Conservation (phyloP, 1,140 invertebrate genomes). For the Cydia fagiglandana region DNA sequence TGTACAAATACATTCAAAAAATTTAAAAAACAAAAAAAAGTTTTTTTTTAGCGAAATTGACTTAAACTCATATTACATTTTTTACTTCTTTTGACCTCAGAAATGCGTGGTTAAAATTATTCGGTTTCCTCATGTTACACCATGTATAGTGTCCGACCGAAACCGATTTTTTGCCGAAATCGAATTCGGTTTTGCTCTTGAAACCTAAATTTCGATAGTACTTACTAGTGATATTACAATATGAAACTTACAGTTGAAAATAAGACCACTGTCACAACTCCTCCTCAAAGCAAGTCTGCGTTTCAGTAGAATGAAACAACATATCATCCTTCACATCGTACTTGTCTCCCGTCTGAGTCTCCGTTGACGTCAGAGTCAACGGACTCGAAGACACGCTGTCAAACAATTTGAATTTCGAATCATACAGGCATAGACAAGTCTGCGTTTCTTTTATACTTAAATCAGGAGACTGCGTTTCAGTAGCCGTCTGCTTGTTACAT, state of each 20-base stretch:
- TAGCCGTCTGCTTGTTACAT: conserved; percentile 60
- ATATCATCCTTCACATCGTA: conserved; percentile 45
- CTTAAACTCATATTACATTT: too few relatives aligned
- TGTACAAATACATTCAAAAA: too few relatives aligned
- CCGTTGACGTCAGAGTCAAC: conserved; percentile 52
- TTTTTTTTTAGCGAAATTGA: too few relatives aligned
- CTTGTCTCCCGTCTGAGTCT: conserved; percentile 60
- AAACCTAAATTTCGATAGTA: too few relatives aligned
- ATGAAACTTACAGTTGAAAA: neutral
- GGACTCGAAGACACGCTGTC: conserved; percentile 57
- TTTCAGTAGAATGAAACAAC: conserved; percentile 54
- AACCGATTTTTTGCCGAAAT: too few relatives aligned
- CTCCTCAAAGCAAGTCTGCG: conserved; percentile 61
- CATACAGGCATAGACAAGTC: conserved; percentile 61
- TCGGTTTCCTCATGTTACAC: too few relatives aligned
- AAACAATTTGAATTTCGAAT: conserved; percentile 47
- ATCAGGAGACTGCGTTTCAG: conserved; percentile 61
- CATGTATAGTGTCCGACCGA: too few relatives aligned
- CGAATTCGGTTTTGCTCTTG: too few relatives aligned
- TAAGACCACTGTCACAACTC: conserved; percentile 48
- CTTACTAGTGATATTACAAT: too few relatives aligned
- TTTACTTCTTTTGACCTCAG: too few relatives aligned
- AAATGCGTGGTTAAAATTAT: too few relatives aligned
- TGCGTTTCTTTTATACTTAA: conserved; percentile 69
- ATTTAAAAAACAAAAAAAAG: too few relatives aligned